Conservation (phyloP, 2,113 vertebrate genomes). For the Jaculus jaculus region DNA sequence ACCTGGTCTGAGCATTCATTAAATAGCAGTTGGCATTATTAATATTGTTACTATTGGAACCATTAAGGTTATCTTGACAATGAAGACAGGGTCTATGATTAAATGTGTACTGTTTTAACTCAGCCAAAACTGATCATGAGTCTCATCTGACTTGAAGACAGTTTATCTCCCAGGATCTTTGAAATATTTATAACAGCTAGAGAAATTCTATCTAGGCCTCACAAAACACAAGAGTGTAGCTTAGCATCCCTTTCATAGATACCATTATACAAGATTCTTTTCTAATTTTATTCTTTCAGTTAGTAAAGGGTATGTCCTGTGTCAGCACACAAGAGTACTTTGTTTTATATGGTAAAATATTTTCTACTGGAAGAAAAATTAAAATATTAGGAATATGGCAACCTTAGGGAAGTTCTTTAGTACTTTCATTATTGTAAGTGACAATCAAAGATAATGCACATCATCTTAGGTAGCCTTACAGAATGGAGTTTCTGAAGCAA, state of each 20-base stretch:
- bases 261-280: neutral
- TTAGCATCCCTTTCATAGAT: neutral
- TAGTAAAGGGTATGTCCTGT: neutral
- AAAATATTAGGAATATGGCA: neutral
- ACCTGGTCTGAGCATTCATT: neutral
- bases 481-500: neutral
- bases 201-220: slow-evolving; percentile 47
- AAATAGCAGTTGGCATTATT: neutral
- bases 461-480: neutral
- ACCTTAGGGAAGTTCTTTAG: neutral
- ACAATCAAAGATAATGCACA: neutral
- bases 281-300: neutral
- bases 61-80: neutral
- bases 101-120: slow-evolving; percentile 17
- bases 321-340: neutral
- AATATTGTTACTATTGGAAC: neutral
- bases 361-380: neutral
- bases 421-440: neutral
- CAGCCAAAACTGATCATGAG: neutral
- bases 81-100: slow-evolving; percentile 5
- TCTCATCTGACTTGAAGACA: neutral
- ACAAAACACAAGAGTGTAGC: neutral
- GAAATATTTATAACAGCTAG: slow-evolving; percentile 60
- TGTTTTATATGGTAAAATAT: neutral
- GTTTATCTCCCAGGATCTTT: slow-evolving; percentile 36